Evolutionary conservation across 2,888 invertebrate species (phyloP), one percentile per base, ranked within the genome.

Genomic region (Dicranocentrus wangi): DNA sequence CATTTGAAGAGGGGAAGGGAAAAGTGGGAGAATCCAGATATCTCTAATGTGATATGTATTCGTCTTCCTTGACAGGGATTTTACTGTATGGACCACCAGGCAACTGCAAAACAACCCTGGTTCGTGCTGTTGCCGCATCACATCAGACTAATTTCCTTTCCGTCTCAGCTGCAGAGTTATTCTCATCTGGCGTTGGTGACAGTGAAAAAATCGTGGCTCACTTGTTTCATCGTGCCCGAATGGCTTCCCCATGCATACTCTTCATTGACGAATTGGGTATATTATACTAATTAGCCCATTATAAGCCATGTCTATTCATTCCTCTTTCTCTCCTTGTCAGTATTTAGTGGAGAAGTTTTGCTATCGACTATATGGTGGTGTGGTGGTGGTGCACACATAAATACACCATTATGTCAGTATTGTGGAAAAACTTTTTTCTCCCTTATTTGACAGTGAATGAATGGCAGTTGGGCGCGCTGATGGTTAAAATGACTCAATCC

Each of bases 61-160:
- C 66, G 28, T 53, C n/a, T 66, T 17, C 66, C 61, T 82, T 84
- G 65, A 39, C 80, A 90, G 91, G 92, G 27, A 89, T 92, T 39
- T 87, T 93, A 55, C 88, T 93, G 8, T 92, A 92, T 87, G 92
- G 92, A 0, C 92, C 92, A 3, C 92, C 92, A 0, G 92, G 92
- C 0, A 92, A 92, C 88, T 92, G 91, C n/a, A 92, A 93, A 88
- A 92, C 92, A 0, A 91, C 90, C 3, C 88, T 92, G 65, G 92
- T 91, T 1, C 89, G 91, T 85, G 91, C 92, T 17, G 88, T 92
- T 39, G 92, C 92, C 13, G 89, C 89, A 32, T 89, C 90, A 42
- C 89, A 90, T 5, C 88, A 90, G 80, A 90, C 90, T 87, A 91
- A 91, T 32, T 91, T 92, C 80, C 89, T 92, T 60, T 88, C 91